Percentiles rank a stretch among this genome's conserved stretches.
These are phyloP conservation scores for Brachypalpus laphriformis DNA, from an alignment of 2,888 invertebrate genomes.

Conservation along the genomic window DNA sequence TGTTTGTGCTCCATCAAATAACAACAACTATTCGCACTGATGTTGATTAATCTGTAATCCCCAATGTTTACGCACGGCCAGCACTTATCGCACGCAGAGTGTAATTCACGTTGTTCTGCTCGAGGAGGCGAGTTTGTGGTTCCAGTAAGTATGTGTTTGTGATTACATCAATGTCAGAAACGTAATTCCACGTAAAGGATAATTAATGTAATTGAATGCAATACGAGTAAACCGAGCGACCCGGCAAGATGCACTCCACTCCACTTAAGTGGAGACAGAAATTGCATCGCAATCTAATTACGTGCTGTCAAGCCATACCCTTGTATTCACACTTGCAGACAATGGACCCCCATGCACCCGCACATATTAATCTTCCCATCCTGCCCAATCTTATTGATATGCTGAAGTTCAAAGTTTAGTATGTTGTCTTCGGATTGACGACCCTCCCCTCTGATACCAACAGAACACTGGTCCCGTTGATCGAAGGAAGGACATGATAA, in stretches of 20 bases:
- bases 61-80: constrained; percentile 33
- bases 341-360: not conserved
- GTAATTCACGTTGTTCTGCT: not conserved
- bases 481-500: constrained; percentile 54
- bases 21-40: constrained; percentile 26
- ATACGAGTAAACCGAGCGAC: constrained; percentile 9
- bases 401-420: constrained; percentile 52
- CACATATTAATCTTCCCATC: constrained; percentile 5
- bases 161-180: constrained; percentile 55
- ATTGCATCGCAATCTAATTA: constrained; percentile 56
- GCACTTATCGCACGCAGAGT: constrained; percentile 15
- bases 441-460: not conserved
- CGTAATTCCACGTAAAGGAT: constrained; percentile 61
- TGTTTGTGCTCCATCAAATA: no score
- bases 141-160: not conserved
- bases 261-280: constrained; percentile 20
- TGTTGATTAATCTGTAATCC: constrained; percentile 52
- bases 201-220: constrained; percentile 70
- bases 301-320: constrained; percentile 35
- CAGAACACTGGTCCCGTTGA: constrained; percentile 23
- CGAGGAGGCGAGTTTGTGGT: not conserved
- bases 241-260: constrained; percentile 15
- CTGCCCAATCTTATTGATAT: constrained; percentile 16
- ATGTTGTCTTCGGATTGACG: not conserved
- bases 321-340: constrained; percentile 47